phyloP scores from a whole-genome alignment of 2,797 vertebrate species.

The Characodon lateralis region DNA sequence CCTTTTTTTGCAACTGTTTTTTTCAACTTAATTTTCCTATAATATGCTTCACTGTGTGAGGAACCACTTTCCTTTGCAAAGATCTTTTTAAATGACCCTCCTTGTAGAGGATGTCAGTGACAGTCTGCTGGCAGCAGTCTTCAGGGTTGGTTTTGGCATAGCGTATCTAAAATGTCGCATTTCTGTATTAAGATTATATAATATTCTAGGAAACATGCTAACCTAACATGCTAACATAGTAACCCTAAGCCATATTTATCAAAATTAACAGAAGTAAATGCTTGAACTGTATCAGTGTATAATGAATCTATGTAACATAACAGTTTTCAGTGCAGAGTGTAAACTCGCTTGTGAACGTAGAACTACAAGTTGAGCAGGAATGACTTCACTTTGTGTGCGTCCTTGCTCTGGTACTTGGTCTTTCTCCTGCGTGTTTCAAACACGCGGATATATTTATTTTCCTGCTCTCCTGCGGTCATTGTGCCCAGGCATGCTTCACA shows the following conservation, averaged over 20 bases:
- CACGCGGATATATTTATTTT: slow-evolving; percentile 72
- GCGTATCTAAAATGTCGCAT: not conserved
- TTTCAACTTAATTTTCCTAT: not conserved
- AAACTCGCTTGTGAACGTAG: not conserved
- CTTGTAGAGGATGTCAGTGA: not conserved
- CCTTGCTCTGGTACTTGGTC: slow-evolving; percentile 34
- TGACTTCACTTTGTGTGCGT: slow-evolving; percentile 34
- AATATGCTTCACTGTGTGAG: not conserved
- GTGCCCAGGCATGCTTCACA: slow-evolving; percentile 49
- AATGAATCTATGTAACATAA: too few relatives aligned
- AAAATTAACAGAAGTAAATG: too few relatives aligned
- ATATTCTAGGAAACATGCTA: too few relatives aligned
- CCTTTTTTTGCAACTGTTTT: not conserved
- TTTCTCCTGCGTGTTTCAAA: slow-evolving; percentile 72
- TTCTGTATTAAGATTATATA: not conserved
- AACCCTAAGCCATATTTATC: too few relatives aligned
- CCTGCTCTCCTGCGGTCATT: slow-evolving; percentile 61
- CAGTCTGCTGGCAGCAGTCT: not conserved
- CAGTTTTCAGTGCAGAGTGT: slow-evolving; percentile 3
- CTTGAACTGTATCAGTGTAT: too few relatives aligned
- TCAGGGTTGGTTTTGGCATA: not conserved
- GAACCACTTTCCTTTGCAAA: not conserved
- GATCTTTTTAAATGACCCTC: not conserved
- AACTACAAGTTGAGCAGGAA: slow-evolving; percentile 29
- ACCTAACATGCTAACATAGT: too few relatives aligned